Base-by-base conservation (phyloP, 2,888 invertebrate species). In the Leptinotarsa juncta region DNA sequence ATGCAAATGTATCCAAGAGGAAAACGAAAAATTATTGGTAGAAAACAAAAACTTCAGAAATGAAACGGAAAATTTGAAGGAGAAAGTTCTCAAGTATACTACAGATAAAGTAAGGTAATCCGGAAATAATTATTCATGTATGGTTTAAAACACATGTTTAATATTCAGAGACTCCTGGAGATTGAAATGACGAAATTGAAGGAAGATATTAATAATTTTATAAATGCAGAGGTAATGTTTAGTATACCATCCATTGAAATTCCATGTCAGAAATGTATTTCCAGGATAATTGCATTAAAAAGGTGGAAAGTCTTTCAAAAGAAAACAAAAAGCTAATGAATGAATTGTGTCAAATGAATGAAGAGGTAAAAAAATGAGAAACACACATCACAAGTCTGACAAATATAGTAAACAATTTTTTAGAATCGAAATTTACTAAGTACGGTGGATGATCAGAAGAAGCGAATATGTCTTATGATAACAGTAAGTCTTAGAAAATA, bases 401-500 rank as follows among this genome's bases (percentile, higher is more conserved):
- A 32, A 50, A 55, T 53, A 57, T n/a, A 49, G 53, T 70, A 7
- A 50, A 50, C 53, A 75, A 75, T 69, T 57, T 82, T 82, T 75
- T 73, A 83, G 82, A 83, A 83, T 62, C 68, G 79, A 69, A 76
- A 75, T 74, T 80, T 83, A 70, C 68, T 79, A 20, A 66, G 79
- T n/a, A 77, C 71, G 18, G 71, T 82, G 65, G 80, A 80, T 66
- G 71, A 65, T 65, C 71, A 79, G 62, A 80, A 76, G 70, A 74
- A 74, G 26, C 76, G 75, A 70, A 76, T 74, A 67, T 75, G 81
- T 55, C 60, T 72, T 55, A 78, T 78, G 3, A 74, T 68, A 55
- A 77, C 67, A 73, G 83, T 83, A 79, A 81, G 83, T 83, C 7
- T 48, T 49, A 20, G 18, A 55, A 62, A 42, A 50, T 5, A 32